Evolutionary conservation across 2,888 invertebrate species (phyloP).

Genomic region (Parasteatoda lunata): DNA sequence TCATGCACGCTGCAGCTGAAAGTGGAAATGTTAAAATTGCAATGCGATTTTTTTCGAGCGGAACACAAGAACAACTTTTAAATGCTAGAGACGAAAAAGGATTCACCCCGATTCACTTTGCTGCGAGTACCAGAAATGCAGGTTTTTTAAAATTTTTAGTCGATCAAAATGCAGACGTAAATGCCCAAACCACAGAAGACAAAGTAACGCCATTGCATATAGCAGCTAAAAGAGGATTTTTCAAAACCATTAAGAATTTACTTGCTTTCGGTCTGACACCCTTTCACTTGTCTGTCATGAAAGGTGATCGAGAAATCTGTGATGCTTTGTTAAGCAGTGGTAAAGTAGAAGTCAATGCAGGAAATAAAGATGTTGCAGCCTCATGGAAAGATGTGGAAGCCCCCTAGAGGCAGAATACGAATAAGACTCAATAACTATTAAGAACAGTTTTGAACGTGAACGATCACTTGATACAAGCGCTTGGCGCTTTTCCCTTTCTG

Average conservation of each 20-base stretch:
- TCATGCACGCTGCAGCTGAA: not conserved
- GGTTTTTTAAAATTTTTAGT: not conserved
- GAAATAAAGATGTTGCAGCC: too few species aligned
- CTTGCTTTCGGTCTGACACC: not conserved
- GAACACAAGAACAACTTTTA: not conserved
- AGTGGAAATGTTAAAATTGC: not conserved
- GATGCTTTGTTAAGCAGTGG: not conserved
- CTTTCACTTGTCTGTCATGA: not conserved
- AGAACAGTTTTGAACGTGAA: too few species aligned
- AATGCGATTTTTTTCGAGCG: not conserved
- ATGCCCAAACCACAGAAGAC: not conserved
- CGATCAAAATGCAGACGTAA: not conserved
- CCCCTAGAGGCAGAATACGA: too few species aligned
- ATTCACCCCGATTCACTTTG: not conserved
- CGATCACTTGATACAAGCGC: too few species aligned
- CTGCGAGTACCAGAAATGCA: not conserved
- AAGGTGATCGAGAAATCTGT: not conserved
- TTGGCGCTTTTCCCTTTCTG: too few species aligned
- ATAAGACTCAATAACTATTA: too few species aligned
- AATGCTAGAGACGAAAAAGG: not conserved
- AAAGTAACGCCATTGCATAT: not conserved
- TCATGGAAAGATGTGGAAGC: too few species aligned
- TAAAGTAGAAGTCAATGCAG: not conserved
- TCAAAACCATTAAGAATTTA: slow-evolving; percentile 2
- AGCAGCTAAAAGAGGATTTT: not conserved